Base-by-base conservation (phyloP, 2,888 invertebrate genomes). In the Tiphia femorata region DNA sequence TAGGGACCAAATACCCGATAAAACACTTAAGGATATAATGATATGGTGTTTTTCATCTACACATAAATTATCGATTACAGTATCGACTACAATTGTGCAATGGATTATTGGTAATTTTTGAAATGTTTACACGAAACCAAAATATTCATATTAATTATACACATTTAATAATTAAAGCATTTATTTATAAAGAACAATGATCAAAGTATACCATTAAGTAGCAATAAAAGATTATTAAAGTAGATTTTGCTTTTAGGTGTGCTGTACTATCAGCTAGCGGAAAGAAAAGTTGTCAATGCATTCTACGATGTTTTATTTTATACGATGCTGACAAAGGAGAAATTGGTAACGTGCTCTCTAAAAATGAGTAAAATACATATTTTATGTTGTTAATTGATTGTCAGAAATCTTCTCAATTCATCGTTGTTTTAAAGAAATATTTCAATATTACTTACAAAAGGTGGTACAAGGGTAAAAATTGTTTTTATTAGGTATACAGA, bases 231-330 rank as follows among this genome's bases (percentile, higher is more conserved):
- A n/a, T 16, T 7, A 41, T 30, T 33, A 41, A 43, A 16, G 12
- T 14, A 7, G 29, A 42, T 27, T 30, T 10, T 49, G 3, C 1
- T 63, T 67, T 51, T 21, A 78, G 78, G 78, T 47, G 10, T 79
- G 38, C 64, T 73, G 75, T 76, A 83, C 8, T 72, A 76, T 59
- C 73, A 76, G 17, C 50, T 83, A 29, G 63, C 73, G 10, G 68
- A 80, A 40, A 75, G 67, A 57, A 72, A 73, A 57, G 48, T 58
- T 20, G 64, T 83, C 21, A 75, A 73, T 52, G 68, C 70, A 25
- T 83, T 73, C 61, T 83, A 83, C 25, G 75, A 77, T 43, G 48
- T 67, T 14, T 78, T 79, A 14, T 82, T 81, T 54, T 62, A 54
- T 46, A 16, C 52, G 8, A 66, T 83, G 70, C 27, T 79, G 8